Percentiles rank a stretch among this genome's conserved stretches.
phyloP scores from a whole-genome alignment of 2,888 invertebrate species.

The Callinectes sapidus region DNA sequence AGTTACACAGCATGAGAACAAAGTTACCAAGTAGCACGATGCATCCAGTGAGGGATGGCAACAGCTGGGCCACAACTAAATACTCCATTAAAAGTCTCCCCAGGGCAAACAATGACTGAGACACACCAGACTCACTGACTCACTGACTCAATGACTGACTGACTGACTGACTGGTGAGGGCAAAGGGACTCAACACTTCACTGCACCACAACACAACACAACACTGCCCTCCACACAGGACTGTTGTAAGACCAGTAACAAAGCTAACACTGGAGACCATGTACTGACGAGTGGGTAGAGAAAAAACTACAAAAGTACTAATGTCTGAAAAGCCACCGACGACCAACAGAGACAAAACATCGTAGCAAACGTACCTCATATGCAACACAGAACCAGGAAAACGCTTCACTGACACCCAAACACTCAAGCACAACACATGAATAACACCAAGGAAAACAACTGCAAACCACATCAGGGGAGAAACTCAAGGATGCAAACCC shows the following conservation, averaged over 20 bases:
- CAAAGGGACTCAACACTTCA: neutral
- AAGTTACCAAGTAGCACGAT: neutral
- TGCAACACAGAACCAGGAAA: neutral
- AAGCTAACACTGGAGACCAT: neutral
- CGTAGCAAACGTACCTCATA: neutral
- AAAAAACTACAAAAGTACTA: neutral
- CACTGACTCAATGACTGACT: too few relatives aligned
- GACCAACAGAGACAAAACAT: neutral
- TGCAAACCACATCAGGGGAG: neutral
- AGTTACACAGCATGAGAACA: neutral
- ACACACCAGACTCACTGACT: neutral
- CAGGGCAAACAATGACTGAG: neutral
- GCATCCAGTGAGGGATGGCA: neutral
- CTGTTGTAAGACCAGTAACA: neutral
- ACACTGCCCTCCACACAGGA: neutral
- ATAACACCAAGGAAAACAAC: neutral
- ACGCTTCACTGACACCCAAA: neutral
- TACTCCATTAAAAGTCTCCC: neutral
- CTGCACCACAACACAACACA: conserved; percentile 7
- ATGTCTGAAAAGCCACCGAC: neutral
- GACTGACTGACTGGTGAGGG: neutral
- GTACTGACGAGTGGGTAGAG: neutral
- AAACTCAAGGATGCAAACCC: neutral
- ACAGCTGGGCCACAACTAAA: neutral
- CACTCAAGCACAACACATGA: neutral